phyloP scores from a whole-genome alignment of 2,888 invertebrate genomes.

The Fissipunctia ypsillon region DNA sequence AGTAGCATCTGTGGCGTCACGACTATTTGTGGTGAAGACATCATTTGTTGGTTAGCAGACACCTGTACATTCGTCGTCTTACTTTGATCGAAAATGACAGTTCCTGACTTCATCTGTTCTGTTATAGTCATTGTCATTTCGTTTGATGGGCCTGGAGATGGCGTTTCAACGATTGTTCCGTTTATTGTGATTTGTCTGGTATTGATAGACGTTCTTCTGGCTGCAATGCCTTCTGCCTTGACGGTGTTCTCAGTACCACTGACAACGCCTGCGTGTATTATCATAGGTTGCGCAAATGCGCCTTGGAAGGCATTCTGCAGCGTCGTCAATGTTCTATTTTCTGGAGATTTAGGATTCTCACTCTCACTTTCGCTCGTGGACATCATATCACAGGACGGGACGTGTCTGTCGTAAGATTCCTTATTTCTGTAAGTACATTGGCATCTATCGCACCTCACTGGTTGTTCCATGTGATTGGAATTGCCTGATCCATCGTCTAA shows the following conservation, averaged over 20 bases:
- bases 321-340: constrained; percentile 88
- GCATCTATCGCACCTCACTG: constrained; percentile 96
- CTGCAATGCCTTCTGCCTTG: constrained; percentile 88
- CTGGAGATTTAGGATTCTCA: constrained; percentile 91
- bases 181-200: constrained; percentile 89
- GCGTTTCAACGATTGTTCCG: constrained; percentile 89
- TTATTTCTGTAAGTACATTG: constrained; percentile 96
- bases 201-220: constrained; percentile 88
- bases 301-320: constrained; percentile 89
- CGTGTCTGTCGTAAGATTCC: constrained; percentile 95
- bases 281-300: constrained; percentile 88
- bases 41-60: constrained; percentile 85
- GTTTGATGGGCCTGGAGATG: constrained; percentile 88
- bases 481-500: constrained; percentile 82
- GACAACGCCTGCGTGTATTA: constrained; percentile 87
- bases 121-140: constrained; percentile 89
- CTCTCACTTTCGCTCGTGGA: constrained; percentile 96
- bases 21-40: constrained; percentile 88
- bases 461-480: constrained; percentile 91
- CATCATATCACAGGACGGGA: constrained; percentile 94
- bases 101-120: constrained; percentile 88
- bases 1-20: constrained; percentile 89
- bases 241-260: constrained; percentile 85
- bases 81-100: constrained; percentile 87
- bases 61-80: constrained; percentile 87